Evolutionary conservation across 92 coral and sea anemone genomes (phyloP), one percentile per base, ranked within the genome.

Genomic region (Chrysogorgia sp.): DNA sequence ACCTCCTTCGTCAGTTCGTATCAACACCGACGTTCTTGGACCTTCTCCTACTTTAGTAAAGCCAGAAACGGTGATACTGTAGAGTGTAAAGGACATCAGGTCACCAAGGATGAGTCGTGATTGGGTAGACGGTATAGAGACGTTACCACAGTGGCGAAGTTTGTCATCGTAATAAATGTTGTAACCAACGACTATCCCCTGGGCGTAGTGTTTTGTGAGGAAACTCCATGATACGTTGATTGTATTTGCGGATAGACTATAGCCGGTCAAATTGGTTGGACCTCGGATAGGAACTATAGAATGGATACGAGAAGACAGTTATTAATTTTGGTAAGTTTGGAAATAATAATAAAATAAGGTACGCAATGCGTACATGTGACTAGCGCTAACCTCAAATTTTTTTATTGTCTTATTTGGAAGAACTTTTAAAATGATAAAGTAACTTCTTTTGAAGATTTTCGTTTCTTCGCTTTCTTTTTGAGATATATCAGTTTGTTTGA

Each of bases 221-320:
- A 79, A 34, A 17, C 76, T 40, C 92, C 92, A 89, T 22, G 79
- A 63, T 26, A 89, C 85, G 14, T 34, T 45, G 30, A 78, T 78
- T 23, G 62, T 48, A 0, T 45, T 77, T 33, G 45, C 31, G 10
- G 53, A 35, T 9, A 67, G 1, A 24, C 20, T 67, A 20, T 35
- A 43, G 6, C 32, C 74, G 0, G 55, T 35, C 33, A 67, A 32
- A 29, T 67, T 43, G 33, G 17, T 5, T 67, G 74, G 74, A 24
- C 74, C 57, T 26, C 55, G 49, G 40, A 22, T 48, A 31, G 74
- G 74, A 67, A 67, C 74, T 67, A 64, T n/a, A 32, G 40, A 1
- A 37, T 37, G 43, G 43, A 37, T 4, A 4, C 12, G 43, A 37
- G 12, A 37, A 5, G 43, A 4, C 43, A 4, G 6, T 4, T 4